Percentiles rank a stretch among this genome's conserved stretches.
phyloP scores from a whole-genome alignment of 1,140 invertebrate genomes.

The Dysdera silvatica region DNA sequence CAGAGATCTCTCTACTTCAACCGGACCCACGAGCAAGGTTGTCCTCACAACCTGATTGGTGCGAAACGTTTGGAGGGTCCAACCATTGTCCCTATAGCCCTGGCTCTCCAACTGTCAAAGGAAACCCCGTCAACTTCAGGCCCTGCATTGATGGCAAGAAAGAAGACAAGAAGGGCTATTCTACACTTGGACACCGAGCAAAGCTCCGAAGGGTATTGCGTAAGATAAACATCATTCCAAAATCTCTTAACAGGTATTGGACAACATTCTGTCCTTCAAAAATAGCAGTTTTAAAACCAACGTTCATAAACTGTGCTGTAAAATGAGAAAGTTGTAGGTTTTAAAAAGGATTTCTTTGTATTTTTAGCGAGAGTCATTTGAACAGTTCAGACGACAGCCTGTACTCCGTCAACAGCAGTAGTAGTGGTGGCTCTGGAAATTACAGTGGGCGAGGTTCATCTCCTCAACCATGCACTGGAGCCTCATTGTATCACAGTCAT shows the following conservation, averaged over 20 bases:
- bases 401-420: constrained; percentile 31
- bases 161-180: constrained; percentile 59
- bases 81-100: constrained; percentile 2
- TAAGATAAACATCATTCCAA: constrained; percentile 84
- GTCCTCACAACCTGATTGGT: constrained; percentile 39
- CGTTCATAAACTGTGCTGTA: too few species aligned
- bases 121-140: constrained; percentile 40
- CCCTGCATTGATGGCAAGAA: constrained; percentile 50
- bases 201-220: constrained; percentile 76
- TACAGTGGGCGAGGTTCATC: constrained; percentile 42
- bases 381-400: constrained; percentile 34
- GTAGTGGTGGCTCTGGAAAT: constrained; percentile 34
- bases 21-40: constrained; percentile 39
- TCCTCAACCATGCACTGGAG: constrained; percentile 32
- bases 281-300: not conserved
- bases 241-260: constrained; percentile 62
- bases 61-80: constrained; percentile 8
- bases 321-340: too few species aligned
- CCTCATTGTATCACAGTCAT: constrained; percentile 58
- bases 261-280: not conserved
- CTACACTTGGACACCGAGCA: constrained; percentile 61
- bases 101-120: constrained; percentile 40
- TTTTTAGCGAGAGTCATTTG: constrained; percentile 31
- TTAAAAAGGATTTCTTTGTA: not conserved
- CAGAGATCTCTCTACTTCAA: constrained; percentile 37